Conservation (phyloP, 2,113 vertebrate species). For the Nerophis ophidion region DNA sequence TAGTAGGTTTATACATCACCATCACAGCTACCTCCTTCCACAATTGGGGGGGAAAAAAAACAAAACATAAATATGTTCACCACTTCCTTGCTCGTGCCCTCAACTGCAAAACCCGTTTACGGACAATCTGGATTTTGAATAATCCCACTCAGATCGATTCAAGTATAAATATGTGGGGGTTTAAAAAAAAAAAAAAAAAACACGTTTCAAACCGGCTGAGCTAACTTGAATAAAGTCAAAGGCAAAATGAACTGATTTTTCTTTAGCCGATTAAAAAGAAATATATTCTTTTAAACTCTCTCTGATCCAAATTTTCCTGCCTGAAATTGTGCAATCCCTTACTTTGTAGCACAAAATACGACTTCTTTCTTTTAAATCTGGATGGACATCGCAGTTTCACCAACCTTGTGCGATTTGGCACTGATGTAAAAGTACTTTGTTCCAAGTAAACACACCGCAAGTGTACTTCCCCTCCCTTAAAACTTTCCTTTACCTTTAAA, state of each 20-base stretch:
- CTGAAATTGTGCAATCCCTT: no score
- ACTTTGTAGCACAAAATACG: background rate
- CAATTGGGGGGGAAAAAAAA: background rate
- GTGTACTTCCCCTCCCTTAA: constrained; percentile 14
- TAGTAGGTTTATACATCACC: constrained; percentile 43
- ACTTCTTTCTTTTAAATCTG: background rate
- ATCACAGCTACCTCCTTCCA: constrained; percentile 39
- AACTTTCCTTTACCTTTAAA: constrained; percentile 27
- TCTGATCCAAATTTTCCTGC: no score
- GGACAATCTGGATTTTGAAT: background rate
- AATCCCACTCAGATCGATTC: constrained; percentile 33
- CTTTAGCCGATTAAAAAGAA: no score
- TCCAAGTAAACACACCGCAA: constrained; percentile 34
- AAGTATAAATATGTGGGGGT: constrained; percentile 46
- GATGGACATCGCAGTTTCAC: background rate
- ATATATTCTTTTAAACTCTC: no score
- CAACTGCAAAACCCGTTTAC: constrained; percentile 38
- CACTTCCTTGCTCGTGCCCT: constrained; percentile 50
- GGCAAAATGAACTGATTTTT: no score
- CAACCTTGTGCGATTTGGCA: constrained; percentile 70
- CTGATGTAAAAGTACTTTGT: constrained; percentile 56
- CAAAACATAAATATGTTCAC: constrained; percentile 21
- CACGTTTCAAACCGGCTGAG: no score
- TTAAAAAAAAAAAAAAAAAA: no score
- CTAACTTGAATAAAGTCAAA: no score